Evolutionary conservation across 1,140 invertebrate species (phyloP).

Genomic region (Dendrolimus kikuchii): DNA sequence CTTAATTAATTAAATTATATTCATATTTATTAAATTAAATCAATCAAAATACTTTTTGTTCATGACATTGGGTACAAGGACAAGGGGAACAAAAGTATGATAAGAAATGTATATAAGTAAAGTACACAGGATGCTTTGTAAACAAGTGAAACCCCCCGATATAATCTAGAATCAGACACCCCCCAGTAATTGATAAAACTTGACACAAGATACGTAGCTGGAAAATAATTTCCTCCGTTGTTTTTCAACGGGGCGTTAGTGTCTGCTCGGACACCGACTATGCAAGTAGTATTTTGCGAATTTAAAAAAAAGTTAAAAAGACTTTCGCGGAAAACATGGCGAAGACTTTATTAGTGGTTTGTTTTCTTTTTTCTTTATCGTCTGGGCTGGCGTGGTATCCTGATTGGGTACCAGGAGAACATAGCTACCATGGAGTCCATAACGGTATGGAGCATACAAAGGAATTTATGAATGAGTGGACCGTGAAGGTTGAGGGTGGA

Average conservation of each 20-base stretch:
- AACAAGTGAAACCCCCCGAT: too few species aligned
- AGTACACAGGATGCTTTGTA: too few species aligned
- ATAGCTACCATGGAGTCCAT: conserved; percentile 39
- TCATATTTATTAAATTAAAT: too few species aligned
- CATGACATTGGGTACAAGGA: too few species aligned
- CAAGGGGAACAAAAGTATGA: too few species aligned
- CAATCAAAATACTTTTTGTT: too few species aligned
- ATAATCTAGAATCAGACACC: too few species aligned
- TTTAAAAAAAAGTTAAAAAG: too few species aligned
- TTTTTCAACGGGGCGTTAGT: conserved; percentile 25
- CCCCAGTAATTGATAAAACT: not conserved
- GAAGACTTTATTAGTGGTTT: not conserved
- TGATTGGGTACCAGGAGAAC: conserved; percentile 35
- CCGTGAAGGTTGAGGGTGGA: conserved; percentile 72
- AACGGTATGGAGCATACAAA: conserved; percentile 44
- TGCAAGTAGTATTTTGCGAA: not conserved
- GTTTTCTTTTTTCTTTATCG: not conserved
- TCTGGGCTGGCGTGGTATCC: conserved; percentile 10
- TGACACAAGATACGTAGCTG: not conserved
- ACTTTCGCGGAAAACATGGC: too few species aligned
- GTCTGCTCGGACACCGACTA: conserved; percentile 18
- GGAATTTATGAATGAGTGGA: conserved; percentile 73
- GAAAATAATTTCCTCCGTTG: conserved; percentile 26
- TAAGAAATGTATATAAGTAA: too few species aligned
- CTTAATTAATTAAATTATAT: too few species aligned